These are phyloP conservation scores for Macrobrachium nipponense DNA, from an alignment of 1,140 invertebrate genomes.

Conservation along the genomic window DNA sequence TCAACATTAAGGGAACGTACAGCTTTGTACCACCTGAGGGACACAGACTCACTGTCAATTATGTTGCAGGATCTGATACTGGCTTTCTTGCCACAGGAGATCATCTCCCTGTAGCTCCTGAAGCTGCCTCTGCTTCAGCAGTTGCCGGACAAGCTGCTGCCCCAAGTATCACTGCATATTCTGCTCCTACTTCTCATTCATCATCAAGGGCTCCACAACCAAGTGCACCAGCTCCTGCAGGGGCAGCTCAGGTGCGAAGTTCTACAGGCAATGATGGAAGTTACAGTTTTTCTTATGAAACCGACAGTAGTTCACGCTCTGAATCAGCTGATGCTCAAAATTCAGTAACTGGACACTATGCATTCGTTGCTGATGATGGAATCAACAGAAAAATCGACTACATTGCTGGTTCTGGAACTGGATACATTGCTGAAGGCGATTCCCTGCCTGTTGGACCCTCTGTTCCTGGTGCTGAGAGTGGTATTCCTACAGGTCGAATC, in stretches of 20 bases:
- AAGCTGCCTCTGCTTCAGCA: background rate
- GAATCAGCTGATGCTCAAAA: background rate
- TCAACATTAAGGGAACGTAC: conserved; percentile 66
- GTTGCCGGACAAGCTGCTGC: background rate
- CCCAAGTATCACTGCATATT: too few relatives aligned
- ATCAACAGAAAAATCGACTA: conserved; percentile 24
- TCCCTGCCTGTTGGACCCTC: conserved; percentile 24
- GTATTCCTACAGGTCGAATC: conserved; percentile 5
- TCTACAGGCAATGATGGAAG: conserved; percentile 1
- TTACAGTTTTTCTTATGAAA: conserved; percentile 2
- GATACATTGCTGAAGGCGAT: conserved; percentile 40
- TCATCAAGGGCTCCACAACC: too few relatives aligned
- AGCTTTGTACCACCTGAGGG: conserved; percentile 67
- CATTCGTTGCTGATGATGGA: conserved; percentile 2
- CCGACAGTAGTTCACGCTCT: background rate
- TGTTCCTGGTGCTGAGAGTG: conserved; percentile 6
- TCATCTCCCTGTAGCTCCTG: conserved; percentile 35
- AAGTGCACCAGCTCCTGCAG: too few relatives aligned
- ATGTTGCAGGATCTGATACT: conserved; percentile 65
- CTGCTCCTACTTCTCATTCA: too few relatives aligned
- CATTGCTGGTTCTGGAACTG: conserved; percentile 36
- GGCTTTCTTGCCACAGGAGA: conserved; percentile 43
- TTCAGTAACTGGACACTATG: background rate
- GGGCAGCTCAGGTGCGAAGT: background rate
- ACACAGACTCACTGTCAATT: conserved; percentile 66